phyloP scores from a whole-genome alignment of 2,113 vertebrate species.

The Lota lota region DNA sequence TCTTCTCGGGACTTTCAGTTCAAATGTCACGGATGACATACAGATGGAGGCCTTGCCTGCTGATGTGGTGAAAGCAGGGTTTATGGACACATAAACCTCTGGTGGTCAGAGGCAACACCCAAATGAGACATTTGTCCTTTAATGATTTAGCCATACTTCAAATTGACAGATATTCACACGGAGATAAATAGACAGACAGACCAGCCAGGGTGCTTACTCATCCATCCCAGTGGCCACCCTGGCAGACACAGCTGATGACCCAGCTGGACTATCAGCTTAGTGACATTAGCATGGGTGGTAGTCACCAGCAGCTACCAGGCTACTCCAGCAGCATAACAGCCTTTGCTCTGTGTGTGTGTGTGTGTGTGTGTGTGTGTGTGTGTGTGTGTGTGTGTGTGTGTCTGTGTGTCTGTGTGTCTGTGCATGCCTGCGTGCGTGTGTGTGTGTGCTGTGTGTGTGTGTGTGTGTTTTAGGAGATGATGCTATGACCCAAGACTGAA shows the following conservation, averaged over 20 bases:
- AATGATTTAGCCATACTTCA: too few species aligned
- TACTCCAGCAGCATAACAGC: conserved; percentile 38
- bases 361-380: conserved; percentile 10
- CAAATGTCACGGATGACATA: too few species aligned
- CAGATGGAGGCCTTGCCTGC: too few species aligned
- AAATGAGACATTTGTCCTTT: too few species aligned
- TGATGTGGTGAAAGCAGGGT: too few species aligned
- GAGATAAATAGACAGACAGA: background rate
- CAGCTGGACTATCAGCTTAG: conserved; percentile 53
- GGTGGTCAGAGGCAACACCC: too few species aligned
- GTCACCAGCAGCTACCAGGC: conserved; percentile 34
- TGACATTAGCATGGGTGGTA: conserved; percentile 65
- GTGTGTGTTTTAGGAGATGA: too few species aligned
- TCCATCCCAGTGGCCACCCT: conserved; percentile 31
- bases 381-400: conserved; percentile 24
- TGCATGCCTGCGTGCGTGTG: conserved; percentile 6
- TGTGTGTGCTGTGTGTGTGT: background rate
- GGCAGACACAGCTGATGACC: conserved; percentile 41
- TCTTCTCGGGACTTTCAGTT: too few species aligned
- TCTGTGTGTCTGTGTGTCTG: conserved; percentile 30
- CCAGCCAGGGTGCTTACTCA: conserved; percentile 40
- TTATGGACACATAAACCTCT: too few species aligned
- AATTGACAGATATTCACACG: background rate
- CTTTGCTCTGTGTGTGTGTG: background rate
- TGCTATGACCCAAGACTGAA: too few species aligned